Evolutionary conservation across 2,113 vertebrate species (phyloP).

Genomic region (Chaetodon trifascialis): DNA sequence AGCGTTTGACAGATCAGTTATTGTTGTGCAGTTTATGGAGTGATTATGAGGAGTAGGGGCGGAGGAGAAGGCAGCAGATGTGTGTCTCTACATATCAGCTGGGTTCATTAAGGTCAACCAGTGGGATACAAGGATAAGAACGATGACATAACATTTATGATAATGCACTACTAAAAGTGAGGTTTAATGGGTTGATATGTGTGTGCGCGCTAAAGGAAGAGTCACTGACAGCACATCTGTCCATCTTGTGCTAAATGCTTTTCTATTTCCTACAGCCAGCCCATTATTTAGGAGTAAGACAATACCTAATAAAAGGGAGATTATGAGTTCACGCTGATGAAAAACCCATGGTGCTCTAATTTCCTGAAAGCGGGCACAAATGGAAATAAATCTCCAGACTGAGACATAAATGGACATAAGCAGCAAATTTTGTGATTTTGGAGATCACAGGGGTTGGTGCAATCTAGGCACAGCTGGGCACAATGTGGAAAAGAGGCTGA

Average conservation of each 20-base stretch:
- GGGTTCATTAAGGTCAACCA: conserved; percentile 52
- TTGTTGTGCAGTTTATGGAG: conserved; percentile 57
- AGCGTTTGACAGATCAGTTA: conserved; percentile 37
- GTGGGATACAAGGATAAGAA: conserved; percentile 56
- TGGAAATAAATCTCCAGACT: background rate
- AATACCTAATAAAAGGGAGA: background rate
- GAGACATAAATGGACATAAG: background rate
- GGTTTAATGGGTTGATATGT: conserved; percentile 60
- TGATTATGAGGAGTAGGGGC: conserved; percentile 56
- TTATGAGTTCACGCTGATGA: background rate
- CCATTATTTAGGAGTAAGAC: background rate
- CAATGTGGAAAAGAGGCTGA: background rate
- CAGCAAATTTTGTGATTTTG: background rate
- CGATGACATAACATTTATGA: conserved; percentile 71
- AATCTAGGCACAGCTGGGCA: background rate
- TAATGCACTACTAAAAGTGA: conserved; percentile 59
- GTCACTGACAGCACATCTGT: conserved; percentile 58
- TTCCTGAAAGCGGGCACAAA: background rate
- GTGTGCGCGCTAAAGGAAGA: conserved; percentile 23
- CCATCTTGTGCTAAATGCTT: conserved; percentile 38
- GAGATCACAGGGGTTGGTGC: background rate
- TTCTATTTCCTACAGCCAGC: conserved; percentile 7
- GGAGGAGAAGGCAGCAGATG: conserved; percentile 67
- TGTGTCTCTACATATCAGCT: conserved; percentile 28
- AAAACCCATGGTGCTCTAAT: background rate